Evolutionary conservation across 2,888 invertebrate species (phyloP).

Genomic region (Heliconius charithonia): DNA sequence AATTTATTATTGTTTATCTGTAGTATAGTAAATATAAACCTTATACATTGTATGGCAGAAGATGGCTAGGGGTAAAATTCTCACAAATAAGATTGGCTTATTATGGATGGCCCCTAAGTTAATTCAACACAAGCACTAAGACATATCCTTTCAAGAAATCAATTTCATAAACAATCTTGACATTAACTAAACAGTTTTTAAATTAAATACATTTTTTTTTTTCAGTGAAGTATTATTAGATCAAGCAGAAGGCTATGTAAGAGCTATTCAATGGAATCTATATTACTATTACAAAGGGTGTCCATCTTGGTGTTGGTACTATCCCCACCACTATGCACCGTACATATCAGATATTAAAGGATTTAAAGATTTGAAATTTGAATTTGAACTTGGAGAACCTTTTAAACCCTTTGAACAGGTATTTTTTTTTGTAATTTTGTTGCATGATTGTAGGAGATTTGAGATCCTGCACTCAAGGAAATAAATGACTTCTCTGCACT

Average conservation of each 20-base stretch:
- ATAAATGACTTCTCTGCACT: no score
- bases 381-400: slow-evolving; percentile 92
- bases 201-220: neutral
- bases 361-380: slow-evolving; percentile 90
- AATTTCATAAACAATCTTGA: no score
- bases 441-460: neutral
- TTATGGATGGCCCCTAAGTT: no score
- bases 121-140: no score
- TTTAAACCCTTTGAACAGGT: slow-evolving; percentile 97
- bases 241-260: slow-evolving; percentile 94
- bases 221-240: slow-evolving; percentile 89
- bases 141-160: no score
- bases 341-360: slow-evolving; percentile 96
- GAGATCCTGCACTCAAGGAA: no score
- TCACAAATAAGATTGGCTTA: no score
- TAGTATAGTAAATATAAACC: no score
- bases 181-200: no score
- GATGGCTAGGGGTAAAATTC: no score
- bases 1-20: no score
- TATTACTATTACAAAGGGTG: slow-evolving; percentile 98
- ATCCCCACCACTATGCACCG: slow-evolving; percentile 98
- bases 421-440: neutral
- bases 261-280: slow-evolving; percentile 98
- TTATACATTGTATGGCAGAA: no score
- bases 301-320: slow-evolving; percentile 99